These are phyloP conservation scores for Trematocara variabile DNA, from an alignment of 2,113 vertebrate genomes.

Conservation along the genomic window DNA sequence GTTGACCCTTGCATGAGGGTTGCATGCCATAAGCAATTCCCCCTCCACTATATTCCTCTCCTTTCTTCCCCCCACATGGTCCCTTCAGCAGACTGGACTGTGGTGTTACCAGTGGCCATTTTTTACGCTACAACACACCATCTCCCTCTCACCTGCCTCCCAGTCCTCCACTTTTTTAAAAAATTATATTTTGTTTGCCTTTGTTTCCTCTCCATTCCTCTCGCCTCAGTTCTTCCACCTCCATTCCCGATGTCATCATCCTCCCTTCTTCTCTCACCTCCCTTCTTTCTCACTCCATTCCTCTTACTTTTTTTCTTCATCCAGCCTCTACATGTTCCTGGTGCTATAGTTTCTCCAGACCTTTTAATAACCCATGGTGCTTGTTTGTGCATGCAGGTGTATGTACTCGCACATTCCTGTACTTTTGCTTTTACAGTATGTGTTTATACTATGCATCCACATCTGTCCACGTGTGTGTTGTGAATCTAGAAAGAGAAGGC, in stretches of 20 bases:
- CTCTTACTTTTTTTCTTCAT: background rate
- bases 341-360: constrained; percentile 27
- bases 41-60: background rate
- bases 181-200: background rate
- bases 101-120: constrained; percentile 1
- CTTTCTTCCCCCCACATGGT: background rate
- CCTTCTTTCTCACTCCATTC: background rate
- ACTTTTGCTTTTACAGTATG: background rate
- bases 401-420: background rate
- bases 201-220: background rate
- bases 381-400: constrained; percentile 15
- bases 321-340: constrained; percentile 16
- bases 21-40: constrained; percentile 7
- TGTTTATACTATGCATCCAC: background rate
- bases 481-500: background rate
- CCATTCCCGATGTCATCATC: background rate
- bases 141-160: background rate
- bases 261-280: background rate
- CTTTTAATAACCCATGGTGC: constrained; percentile 13
- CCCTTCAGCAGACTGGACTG: constrained; percentile 4
- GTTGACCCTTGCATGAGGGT: constrained; percentile 17
- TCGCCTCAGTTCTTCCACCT: background rate
- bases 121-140: background rate
- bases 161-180: background rate
- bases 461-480: constrained; percentile 3